phyloP scores from a whole-genome alignment of 2,113 vertebrate species.

The Coryphaenoides rupestris region DNA sequence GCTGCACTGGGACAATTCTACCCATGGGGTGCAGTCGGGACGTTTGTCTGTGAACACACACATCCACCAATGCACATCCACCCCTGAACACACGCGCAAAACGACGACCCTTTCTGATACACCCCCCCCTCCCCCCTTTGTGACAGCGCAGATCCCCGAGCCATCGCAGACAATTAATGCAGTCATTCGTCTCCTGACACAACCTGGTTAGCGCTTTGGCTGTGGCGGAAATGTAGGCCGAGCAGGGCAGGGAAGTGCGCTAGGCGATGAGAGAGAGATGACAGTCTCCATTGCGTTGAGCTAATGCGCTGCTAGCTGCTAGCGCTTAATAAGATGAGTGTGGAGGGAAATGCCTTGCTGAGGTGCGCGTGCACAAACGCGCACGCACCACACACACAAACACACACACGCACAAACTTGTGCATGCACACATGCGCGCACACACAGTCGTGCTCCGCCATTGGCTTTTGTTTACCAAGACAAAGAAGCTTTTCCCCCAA shows the following conservation, averaged over 20 bases:
- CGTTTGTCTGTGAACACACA: background rate
- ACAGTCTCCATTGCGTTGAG: conserved; percentile 29
- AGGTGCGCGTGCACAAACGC: background rate
- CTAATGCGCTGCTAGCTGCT: conserved; percentile 19
- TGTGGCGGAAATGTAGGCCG: conserved; percentile 33
- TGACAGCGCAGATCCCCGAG: conserved; percentile 39
- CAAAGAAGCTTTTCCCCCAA: no score
- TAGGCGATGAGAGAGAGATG: conserved; percentile 33
- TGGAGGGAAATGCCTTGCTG: conserved; percentile 22
- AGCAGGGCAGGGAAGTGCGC: background rate
- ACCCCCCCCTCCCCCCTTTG: conserved; percentile 3
- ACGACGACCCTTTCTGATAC: background rate
- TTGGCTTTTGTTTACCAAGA: no score
- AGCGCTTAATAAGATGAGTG: conserved; percentile 16
- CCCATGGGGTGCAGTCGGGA: conserved; percentile 11
- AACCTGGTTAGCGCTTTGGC: conserved; percentile 55
- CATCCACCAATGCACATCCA: background rate
- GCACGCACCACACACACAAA: conserved; percentile 9
- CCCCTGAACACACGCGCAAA: background rate
- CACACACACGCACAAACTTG: background rate
- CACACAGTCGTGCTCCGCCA: no score
- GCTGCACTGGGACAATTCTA: conserved; percentile 19
- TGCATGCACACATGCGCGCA: no score
- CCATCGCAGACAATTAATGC: conserved; percentile 54
- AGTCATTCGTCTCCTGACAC: conserved; percentile 41